These are phyloP conservation scores for Diplazon laetatorius DNA, from an alignment of 2,888 invertebrate species.

Conservation along the genomic window DNA sequence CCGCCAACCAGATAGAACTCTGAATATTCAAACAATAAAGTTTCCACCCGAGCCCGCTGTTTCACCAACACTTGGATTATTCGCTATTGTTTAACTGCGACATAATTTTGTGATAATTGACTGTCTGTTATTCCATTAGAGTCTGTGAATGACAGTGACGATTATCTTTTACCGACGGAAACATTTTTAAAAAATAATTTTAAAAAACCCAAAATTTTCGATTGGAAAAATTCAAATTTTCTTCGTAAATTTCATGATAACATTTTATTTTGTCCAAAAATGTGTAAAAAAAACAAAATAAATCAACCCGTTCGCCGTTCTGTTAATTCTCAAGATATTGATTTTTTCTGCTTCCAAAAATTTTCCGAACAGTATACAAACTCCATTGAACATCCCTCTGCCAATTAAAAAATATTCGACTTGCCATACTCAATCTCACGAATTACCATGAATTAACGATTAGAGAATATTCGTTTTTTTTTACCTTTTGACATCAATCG, in stretches of 20 bases:
- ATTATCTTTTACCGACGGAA: neutral
- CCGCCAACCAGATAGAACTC: neutral
- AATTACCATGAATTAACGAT: no score
- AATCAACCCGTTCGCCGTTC: no score
- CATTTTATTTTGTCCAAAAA: no score
- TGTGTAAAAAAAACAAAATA: no score
- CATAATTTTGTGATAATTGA: neutral
- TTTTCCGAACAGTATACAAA: no score
- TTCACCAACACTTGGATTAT: slow-evolving; percentile 25
- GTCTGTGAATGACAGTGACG: neutral
- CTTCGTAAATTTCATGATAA: no score
- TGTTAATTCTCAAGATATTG: no score
- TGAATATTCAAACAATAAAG: slow-evolving; percentile 20
- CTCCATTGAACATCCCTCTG: neutral
- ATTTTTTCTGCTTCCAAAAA: no score
- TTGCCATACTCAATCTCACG: no score
- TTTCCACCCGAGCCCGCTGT: slow-evolving; percentile 23
- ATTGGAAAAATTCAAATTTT: no score
- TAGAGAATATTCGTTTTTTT: neutral
- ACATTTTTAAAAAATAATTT: neutral
- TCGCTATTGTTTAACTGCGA: neutral
- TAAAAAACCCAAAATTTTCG: no score
- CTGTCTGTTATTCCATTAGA: neutral
- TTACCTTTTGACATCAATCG: neutral
- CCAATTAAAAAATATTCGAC: no score